Evolutionary conservation across 1,140 invertebrate genomes (phyloP).

Genomic region (Drosophila carrolli): DNA sequence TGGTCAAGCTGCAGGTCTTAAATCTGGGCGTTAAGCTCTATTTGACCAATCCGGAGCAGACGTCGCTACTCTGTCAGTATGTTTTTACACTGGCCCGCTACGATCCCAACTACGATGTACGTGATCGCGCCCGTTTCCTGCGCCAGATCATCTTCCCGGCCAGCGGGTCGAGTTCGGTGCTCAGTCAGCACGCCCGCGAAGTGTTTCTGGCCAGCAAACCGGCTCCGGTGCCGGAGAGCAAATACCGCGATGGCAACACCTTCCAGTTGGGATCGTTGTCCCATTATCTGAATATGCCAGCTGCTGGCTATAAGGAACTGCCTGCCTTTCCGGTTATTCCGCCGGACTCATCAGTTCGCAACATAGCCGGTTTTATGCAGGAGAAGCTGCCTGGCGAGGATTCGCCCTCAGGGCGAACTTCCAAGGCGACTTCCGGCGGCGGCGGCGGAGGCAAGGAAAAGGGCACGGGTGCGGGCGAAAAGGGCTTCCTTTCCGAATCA

Average conservation of each 20-base stretch:
- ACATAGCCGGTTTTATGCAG: constrained; percentile 87
- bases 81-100: constrained; percentile 98
- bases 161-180: constrained; percentile 85
- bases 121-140: constrained; percentile 96
- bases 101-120: constrained; percentile 98
- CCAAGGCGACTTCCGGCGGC: constrained; percentile 21
- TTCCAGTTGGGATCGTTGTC: constrained; percentile 98
- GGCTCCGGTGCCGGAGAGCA: constrained; percentile 92
- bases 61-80: constrained; percentile 95
- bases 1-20: constrained; percentile 98
- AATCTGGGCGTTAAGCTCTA: constrained; percentile 98
- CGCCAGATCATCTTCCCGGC: constrained; percentile 91
- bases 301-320: constrained; percentile 94
- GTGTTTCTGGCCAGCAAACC: constrained; percentile 97
- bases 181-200: constrained; percentile 90
- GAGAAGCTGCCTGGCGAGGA: constrained; percentile 51
- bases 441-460: constrained; percentile 32
- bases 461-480: constrained; percentile 41
- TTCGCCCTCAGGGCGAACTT: constrained; percentile 5
- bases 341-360: constrained; percentile 91
- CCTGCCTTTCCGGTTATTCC: constrained; percentile 93
- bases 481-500: constrained; percentile 79
- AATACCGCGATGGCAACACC: constrained; percentile 91
- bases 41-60: constrained; percentile 95
- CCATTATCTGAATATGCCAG: constrained; percentile 95